Evolutionary conservation across 2,797 vertebrate genomes (phyloP).

Genomic region (Dendrocincla fuliginosa): DNA sequence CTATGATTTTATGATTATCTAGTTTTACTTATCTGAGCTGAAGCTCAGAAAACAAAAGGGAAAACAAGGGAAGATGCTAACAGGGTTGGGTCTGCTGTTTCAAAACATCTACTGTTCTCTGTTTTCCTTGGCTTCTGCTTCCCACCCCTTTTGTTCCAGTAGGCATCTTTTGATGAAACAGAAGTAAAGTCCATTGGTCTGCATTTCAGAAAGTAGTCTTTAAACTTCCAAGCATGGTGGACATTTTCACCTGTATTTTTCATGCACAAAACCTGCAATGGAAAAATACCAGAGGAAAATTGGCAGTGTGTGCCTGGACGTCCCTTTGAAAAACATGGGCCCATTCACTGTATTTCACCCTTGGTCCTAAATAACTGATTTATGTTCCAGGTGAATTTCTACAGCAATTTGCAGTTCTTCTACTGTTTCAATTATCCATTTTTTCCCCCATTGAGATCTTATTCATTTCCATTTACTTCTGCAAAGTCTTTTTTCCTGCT

Average conservation of each 20-base stretch:
- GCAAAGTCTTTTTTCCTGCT: conserved; percentile 36
- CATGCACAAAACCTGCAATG: neutral
- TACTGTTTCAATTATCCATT: conserved; percentile 53
- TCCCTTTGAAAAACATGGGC: neutral
- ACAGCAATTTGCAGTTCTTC: conserved; percentile 52
- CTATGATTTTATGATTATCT: neutral
- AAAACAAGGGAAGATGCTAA: neutral
- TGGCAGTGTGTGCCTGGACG: neutral
- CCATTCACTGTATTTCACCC: conserved; percentile 1
- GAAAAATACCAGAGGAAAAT: conserved; percentile 23
- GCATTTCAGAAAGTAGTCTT: conserved; percentile 8
- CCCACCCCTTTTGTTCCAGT: neutral
- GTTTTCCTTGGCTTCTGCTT: neutral
- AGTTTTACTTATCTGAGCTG: neutral
- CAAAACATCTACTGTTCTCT: neutral
- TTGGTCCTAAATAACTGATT: conserved; percentile 42
- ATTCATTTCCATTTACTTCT: conserved; percentile 62
- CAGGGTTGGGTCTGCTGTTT: neutral
- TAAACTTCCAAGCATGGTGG: conserved; percentile 6
- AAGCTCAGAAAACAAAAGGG: neutral
- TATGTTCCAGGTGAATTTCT: conserved; percentile 47
- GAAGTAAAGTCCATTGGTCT: neutral
- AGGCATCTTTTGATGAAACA: neutral
- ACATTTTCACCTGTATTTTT: conserved; percentile 24
- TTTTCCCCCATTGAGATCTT: conserved; percentile 44